Evolutionary conservation across 1,140 invertebrate genomes (phyloP), one percentile per base, ranked within the genome.

Genomic region (Batillaria attramentaria): DNA sequence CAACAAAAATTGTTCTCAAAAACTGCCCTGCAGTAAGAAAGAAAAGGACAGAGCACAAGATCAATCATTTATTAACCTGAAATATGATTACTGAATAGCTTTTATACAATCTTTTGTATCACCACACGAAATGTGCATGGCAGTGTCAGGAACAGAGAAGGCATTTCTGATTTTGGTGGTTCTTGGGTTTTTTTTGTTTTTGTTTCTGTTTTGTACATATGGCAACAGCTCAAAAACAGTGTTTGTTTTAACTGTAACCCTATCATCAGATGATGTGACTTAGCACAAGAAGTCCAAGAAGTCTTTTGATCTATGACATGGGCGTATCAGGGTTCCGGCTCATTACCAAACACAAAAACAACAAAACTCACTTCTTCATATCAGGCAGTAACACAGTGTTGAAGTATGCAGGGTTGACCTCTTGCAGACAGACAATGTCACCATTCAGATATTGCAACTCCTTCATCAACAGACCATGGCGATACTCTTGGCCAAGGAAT

Each of bases 391-490:
- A 77, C 4, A 73, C 78, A 13, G 79, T 68, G 18, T 73, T 80
- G 75, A 81, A 91, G 80, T 87, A 89, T 1, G 79, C 43, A 69
- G 88, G 85, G 65, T 81, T 85, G 16, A 91, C 89, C 79, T 91
- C 90, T 70, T 91, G 90, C 74, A 90, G 57, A 83, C 90, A 91
- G 18, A 90, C 75, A 24, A 91, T 76, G 81, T 91, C 90, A 31
- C 79, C 87, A 82, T 90, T 87, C 20, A 90, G 77, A 68, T 85
- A 89, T 10, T 81, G 66, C 8, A 91, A 39, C 69, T 91, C 90
- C 54, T 85, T 75, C 84, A 90, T 83, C 39, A 91, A 46, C 72
- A 86, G 83, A 10, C 76, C 66, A 70, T 89, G 86, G 13, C 90
- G 81, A 72, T 86, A 83, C 31, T 82, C 77, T 33, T 85, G 79